These are phyloP conservation scores for Pemphredon lugubris DNA, from an alignment of 2,888 invertebrate species.

Conservation along the genomic window DNA sequence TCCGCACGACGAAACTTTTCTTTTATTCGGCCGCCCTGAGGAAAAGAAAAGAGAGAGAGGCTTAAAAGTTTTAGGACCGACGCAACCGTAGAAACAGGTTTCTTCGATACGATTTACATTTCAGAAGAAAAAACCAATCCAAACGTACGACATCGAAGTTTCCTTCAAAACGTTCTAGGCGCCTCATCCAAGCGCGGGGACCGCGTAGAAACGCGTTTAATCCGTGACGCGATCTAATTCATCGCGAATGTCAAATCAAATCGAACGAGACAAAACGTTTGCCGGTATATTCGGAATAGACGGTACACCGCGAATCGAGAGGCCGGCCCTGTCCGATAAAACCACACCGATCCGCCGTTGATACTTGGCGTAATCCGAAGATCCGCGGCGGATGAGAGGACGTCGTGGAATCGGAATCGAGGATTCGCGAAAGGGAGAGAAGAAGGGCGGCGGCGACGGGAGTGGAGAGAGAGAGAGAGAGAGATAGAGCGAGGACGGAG, in stretches of 20 bases:
- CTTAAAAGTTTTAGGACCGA: constrained; percentile 4
- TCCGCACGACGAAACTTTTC: constrained; percentile 25
- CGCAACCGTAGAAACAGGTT: constrained; percentile 36
- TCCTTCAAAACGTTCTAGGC: too few species aligned
- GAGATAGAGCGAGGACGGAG: too few species aligned
- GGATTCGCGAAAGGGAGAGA: constrained; percentile 50
- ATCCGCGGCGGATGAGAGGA: constrained; percentile 52
- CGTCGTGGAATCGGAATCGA: constrained; percentile 65
- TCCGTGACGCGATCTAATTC: too few species aligned
- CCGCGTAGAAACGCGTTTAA: too few species aligned
- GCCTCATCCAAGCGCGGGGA: too few species aligned
- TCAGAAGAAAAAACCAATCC: too few species aligned
- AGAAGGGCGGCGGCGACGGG: constrained; percentile 38
- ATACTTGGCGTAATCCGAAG: constrained; percentile 64
- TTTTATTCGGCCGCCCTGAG: constrained; percentile 46
- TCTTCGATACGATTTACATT: not conserved
- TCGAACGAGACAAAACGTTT: too few species aligned
- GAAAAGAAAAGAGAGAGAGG: constrained; percentile 10
- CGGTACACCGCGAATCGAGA: constrained; percentile 10
- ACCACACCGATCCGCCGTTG: constrained; percentile 60
- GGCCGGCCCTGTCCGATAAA: constrained; percentile 62
- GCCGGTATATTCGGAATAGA: too few species aligned
- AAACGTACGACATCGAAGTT: too few species aligned
- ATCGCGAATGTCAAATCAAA: too few species aligned
- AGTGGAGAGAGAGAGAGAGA: constrained; percentile 46